Evolutionary conservation across 2,113 vertebrate species (phyloP), one percentile per base, ranked within the genome.

Genomic region (Hemiscyllium ocellatum): DNA sequence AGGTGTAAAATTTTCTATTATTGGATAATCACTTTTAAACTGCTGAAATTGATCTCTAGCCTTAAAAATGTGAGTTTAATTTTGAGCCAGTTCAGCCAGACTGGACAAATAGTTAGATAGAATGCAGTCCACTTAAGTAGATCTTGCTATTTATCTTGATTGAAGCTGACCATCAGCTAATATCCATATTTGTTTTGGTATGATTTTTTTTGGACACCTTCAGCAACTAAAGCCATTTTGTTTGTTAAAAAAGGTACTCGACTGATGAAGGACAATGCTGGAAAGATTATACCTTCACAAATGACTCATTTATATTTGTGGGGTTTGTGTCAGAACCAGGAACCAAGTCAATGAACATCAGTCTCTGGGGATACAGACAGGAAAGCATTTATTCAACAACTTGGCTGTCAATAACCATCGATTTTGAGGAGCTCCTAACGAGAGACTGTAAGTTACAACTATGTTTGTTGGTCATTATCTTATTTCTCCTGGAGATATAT

Each of bases 221-320:
- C 87, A 90, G 33, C 61, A 93, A 66, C 56, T 56, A 52, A 65
- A 69, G 15, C 91, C 29, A 94, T 33, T 96, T 12, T 47, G 95
- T 95, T 12, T 0, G 95, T n/a, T 72, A 22, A 2, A 47, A 19
- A 96, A 98, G 98, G 96, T 98, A 98, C 96, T 98, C 98, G 86
- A 98, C 98, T 17, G 98, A 98, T 8, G 98, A 98, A 80, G 98
- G 98, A 15, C 98, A 96, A 83, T 98, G 98, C 96, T 98, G 98
- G 98, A 97, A 97, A 95, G 96, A 87, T 29, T 98, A 97, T 69
- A 98, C 97, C 96, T 98, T 98, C 95, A 98, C 98, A 0, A 96
- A 97, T 66, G 97, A 98, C 96, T 97, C 98, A 12, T 97, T 98
- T 95, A 98, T 97, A 96, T 97, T 98, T 8, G 97, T 97, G 0